Conservation (phyloP, 2,797 vertebrate genomes). For the Chromis chromis region DNA sequence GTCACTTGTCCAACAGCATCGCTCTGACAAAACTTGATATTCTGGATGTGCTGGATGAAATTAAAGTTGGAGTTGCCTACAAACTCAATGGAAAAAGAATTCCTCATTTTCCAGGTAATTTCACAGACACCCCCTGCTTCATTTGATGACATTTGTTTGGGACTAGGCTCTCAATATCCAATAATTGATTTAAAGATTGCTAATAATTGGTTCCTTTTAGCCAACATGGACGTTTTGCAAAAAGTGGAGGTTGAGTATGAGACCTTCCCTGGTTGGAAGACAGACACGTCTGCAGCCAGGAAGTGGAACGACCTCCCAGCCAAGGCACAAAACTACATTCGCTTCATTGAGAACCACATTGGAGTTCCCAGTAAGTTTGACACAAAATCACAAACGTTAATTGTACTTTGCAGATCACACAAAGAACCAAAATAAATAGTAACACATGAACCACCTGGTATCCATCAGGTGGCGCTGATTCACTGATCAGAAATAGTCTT, state of each 20-base stretch:
- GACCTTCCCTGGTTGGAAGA: conserved; percentile 96
- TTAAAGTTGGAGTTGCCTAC: conserved; percentile 96
- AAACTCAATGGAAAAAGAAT: conserved; percentile 95
- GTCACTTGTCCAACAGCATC: conserved; percentile 83
- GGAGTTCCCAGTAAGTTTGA: conserved; percentile 91
- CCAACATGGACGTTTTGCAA: conserved; percentile 96
- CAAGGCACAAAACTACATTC: conserved; percentile 96
- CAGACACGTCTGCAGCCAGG: conserved; percentile 92
- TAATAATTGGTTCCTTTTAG: conserved; percentile 75
- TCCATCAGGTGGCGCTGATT: conserved; percentile 38
- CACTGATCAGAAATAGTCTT: neutral
- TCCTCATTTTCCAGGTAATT: conserved; percentile 95
- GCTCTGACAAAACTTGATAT: conserved; percentile 99
- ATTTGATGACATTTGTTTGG: neutral
- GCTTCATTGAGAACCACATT: conserved; percentile 98
- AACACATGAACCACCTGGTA: neutral
- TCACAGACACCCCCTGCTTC: neutral
- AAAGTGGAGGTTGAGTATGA: conserved; percentile 98
- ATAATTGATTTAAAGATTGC: neutral
- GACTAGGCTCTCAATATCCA: neutral
- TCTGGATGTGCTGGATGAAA: conserved; percentile 94
- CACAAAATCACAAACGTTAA: conserved; percentile 6
- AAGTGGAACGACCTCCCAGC: conserved; percentile 96
- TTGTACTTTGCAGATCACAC: conserved; percentile 17
- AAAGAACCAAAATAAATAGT: neutral